Evolutionary conservation across 2,113 vertebrate genomes (phyloP).

Genomic region (Oryzias curvinotus): DNA sequence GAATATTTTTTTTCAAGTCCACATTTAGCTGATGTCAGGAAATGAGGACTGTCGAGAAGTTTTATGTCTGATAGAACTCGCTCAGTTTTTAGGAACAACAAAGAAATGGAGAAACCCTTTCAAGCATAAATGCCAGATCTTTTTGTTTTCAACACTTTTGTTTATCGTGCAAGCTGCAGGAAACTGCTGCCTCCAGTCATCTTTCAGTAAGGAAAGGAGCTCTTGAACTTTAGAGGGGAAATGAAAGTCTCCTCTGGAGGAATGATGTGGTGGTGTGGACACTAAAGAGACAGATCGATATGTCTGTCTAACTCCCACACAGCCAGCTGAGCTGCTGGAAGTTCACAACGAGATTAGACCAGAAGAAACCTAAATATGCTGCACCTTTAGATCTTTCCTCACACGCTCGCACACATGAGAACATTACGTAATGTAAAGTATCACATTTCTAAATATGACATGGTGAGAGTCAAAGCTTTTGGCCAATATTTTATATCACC

Average conservation of each 20-base stretch:
- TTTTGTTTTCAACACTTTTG: too few relatives aligned
- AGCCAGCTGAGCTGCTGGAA: conserved; percentile 19
- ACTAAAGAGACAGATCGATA: conserved; percentile 21
- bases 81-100: too few relatives aligned
- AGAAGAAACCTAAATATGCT: conserved; percentile 47
- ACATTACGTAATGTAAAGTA: conserved; percentile 34
- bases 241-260: not conserved
- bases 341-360: conserved; percentile 53
- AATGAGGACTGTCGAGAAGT: too few relatives aligned
- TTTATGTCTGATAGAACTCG: too few relatives aligned
- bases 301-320: conserved; percentile 8
- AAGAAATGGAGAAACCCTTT: too few relatives aligned
- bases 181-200: not conserved
- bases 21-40: too few relatives aligned
- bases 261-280: not conserved
- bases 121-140: too few relatives aligned
- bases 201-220: not conserved
- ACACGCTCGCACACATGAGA: conserved; percentile 20
- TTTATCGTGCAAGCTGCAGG: too few relatives aligned
- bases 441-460: conserved; percentile 46
- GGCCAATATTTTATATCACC: not conserved
- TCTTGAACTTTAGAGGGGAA: not conserved
- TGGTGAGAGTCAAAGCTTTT: conserved; percentile 18
- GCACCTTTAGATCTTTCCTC: conserved; percentile 22
- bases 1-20: too few relatives aligned